Base-by-base conservation (phyloP, 2,888 invertebrate genomes). In the Loripinus fragilis region DNA sequence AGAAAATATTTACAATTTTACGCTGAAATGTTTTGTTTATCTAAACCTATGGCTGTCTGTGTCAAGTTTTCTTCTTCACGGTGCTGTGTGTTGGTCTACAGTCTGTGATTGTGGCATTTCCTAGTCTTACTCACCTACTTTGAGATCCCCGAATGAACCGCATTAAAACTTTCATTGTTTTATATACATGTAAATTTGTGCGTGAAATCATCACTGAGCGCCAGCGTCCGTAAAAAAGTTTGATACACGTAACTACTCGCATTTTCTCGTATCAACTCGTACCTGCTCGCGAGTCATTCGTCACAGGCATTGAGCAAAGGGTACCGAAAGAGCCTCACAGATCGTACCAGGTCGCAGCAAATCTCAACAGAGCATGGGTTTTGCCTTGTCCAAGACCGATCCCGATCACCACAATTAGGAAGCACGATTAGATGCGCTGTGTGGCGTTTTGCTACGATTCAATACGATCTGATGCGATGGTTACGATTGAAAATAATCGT, bases 291-390 rank as follows among this genome's bases (percentile, higher is more conserved):
- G 10, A 48, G 48, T 5, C 20, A 5, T 10, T 48, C 48, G 17
- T 48, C 20, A 20, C 45, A 45, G 2, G 28, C 35, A 48, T 30
- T 23, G n/a, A 71, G 5, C 70, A 55, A 45, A 25, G 41, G 23
- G 35, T 45, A 45, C n/a, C 38, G n/a, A 50, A 33, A 52, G 52
- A 52, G 55, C 33, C 23, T 15, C 33, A 30, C 55, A n/a, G 23
- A 55, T 38, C 30, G 0, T 52, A 25, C 20, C 30, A 71, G 38
- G 33, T 23, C 55, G 35, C 38, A 45, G 50, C 38, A 55, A 20
- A 71, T 35, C 70, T 35, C 55, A 71, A 52, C 70, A 35, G 41
- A 55, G 23, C 35, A 38, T 35, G 70, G 52, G 35, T 2, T 48
- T 17, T 48, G 48, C 3, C 48, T n/a, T 48, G 48, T 48, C 48